Evolutionary conservation across 2,797 vertebrate species (phyloP).

Genomic region (Lophius americanus): DNA sequence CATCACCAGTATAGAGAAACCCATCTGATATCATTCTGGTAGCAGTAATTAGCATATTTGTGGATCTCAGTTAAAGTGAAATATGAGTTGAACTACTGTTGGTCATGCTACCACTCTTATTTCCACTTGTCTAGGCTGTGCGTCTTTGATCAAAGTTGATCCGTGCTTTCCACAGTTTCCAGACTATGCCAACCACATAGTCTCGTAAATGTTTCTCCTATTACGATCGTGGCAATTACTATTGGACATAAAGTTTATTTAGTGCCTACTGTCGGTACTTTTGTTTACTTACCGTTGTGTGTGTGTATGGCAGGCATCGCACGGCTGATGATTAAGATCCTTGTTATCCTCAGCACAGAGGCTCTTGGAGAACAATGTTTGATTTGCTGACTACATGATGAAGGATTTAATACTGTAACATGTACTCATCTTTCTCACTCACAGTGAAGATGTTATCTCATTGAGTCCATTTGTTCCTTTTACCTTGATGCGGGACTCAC

Average conservation of each 20-base stretch:
- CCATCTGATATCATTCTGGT: not conserved
- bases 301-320: conserved; percentile 43
- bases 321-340: conserved; percentile 66
- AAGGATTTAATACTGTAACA: conserved; percentile 73
- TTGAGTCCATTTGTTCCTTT: conserved; percentile 60
- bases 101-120: conserved; percentile 39
- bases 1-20: not conserved
- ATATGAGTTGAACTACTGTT: conserved; percentile 40
- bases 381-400: conserved; percentile 78
- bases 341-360: conserved; percentile 61
- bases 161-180: conserved; percentile 29
- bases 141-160: conserved; percentile 63
- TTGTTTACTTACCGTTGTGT: conserved; percentile 32
- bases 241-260: conserved; percentile 58
- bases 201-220: conserved; percentile 37
- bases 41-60: conserved; percentile 4
- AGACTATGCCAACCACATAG: conserved; percentile 28
- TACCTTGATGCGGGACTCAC: conserved; percentile 23
- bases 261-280: conserved; percentile 31
- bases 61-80: conserved; percentile 31
- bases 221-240: conserved; percentile 54
- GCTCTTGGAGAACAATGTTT: conserved; percentile 77
- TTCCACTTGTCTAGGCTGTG: conserved; percentile 44
- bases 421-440: conserved; percentile 25
- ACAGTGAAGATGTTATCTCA: conserved; percentile 55